phyloP scores from a whole-genome alignment of 2,797 vertebrate species.

The Catamblyrhynchus diadema region DNA sequence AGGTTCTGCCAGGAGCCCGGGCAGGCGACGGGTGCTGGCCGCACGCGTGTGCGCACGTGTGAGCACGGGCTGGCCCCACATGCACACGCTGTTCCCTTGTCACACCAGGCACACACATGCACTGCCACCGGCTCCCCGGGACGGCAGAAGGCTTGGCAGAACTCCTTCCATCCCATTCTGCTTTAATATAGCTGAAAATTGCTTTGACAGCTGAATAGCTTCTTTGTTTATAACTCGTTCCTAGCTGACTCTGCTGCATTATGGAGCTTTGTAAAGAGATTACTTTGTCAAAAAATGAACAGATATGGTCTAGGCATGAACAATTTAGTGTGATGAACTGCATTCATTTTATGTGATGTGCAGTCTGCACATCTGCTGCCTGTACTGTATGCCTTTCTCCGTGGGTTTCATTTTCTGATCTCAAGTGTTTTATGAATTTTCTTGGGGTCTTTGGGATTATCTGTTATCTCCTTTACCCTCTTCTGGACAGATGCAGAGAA shows the following conservation, averaged over 20 bases:
- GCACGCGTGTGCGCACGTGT: background rate
- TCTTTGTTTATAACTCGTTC: conserved; percentile 54
- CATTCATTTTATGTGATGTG: background rate
- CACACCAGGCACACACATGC: background rate
- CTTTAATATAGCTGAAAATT: conserved; percentile 52
- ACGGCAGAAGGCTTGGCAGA: background rate
- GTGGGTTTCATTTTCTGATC: background rate
- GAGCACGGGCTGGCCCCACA: background rate
- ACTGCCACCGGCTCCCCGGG: background rate
- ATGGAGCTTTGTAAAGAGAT: conserved; percentile 50
- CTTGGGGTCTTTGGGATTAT: background rate
- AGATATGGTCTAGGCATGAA: conserved; percentile 31
- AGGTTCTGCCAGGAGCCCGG: background rate
- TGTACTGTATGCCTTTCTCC: background rate
- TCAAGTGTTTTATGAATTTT: background rate
- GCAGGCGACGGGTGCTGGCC: background rate
- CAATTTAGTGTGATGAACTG: background rate
- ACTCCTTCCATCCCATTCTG: background rate
- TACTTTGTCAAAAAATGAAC: conserved; percentile 51
- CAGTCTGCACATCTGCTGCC: background rate
- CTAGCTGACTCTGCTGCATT: conserved; percentile 40
- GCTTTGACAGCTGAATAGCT: conserved; percentile 63
- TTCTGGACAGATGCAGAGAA: background rate
- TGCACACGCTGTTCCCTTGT: background rate
- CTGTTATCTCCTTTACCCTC: background rate